Base-by-base conservation (phyloP, 2,113 vertebrate species). In the Fulica atra region DNA sequence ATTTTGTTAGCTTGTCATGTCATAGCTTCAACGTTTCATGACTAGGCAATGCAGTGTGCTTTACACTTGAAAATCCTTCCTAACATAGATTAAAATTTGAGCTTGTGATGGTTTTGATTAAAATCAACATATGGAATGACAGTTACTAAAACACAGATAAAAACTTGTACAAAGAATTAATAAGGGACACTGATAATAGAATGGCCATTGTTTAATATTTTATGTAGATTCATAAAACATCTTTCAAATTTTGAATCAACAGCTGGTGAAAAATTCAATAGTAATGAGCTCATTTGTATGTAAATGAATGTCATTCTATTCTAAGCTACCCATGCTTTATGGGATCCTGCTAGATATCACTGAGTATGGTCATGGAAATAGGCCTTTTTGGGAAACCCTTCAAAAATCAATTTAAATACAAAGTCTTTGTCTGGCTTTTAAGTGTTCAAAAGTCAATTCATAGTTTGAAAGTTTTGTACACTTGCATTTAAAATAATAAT, bases 251-350 rank as follows among this genome's bases (percentile, higher is more conserved):
- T 95, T 93, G 91, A 95, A 95, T 95, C 96, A 97, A 97, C 93
- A 95, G 82, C 87, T 92, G 91, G 72, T 85, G 59, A 93, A 96
- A 89, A 95, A 94, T 71, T 83, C 96, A 90, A 26, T 94, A 83
- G 89, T 97, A 97, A 97, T 95, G 95, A 95, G 83, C 73, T 97
- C 96, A 96, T 97, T 96, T 97, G 89, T 97, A 97, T 97, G 97
- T 92, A 97, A 97, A 97, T 97, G 85, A 91, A 81, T 95, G 95
- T 87, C 89, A 93, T 85, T 96, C 92, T 89, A 81, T 88, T 95
- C 89, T 87, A 46, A 80, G 57, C 80, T 95, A n/a, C 50, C 84
- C 29, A 38, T 82, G 85, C 81, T 94, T 95, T 94, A 95, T 82
- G 61, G 73, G 87, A 84, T 89, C 79, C 82, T 91, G 61, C 90